Base-by-base conservation (phyloP, 2,113 vertebrate species). In the Silurus asotus region DNA sequence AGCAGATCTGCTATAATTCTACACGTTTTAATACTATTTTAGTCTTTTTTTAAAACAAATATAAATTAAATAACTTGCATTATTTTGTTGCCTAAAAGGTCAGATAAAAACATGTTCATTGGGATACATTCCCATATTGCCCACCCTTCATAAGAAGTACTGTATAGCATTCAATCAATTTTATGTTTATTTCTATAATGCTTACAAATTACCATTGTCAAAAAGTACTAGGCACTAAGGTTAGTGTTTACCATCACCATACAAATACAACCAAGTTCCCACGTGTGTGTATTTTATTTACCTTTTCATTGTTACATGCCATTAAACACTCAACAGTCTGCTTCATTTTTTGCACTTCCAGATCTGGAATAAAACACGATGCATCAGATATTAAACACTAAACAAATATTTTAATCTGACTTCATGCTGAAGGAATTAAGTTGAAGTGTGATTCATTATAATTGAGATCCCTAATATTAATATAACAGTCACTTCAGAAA, bases 331-430 rank as follows among this genome's bases (percentile, higher is more conserved):
- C 90, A 83, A 95, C 67, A 69, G 85, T 87, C 69, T 62, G 90
- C 92, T 92, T 95, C 91, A 94, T 92, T 83, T 89, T 92, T 86
- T 93, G 82, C 89, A 93, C 88, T 78, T 99, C 97, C 67, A 95
- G 82, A 91, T 98, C 98, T 98, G 92, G 77, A 72, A 19, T 55
- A 23, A 59, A 67, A 86, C 11, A 56, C 14, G 28, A 17, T 7
- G 8, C 17, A 75, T 56, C 28, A 13, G 65, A 62, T 11, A 75
- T 5, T 25, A 0, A 0, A 11, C 8, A 74, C 23, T 28, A 9
- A 81, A 25, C 65, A 28, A 56, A 74, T 58, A 23, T 17, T 56
- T 53, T 17, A 53, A 23, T 56, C 20, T 25, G 8, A 2, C 1
- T 20, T 59, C 45, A 25, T 45, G 28, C 28, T 13, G 8, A 20